Conservation (phyloP, 2,113 vertebrate species). For the Isurus oxyrinchus region DNA sequence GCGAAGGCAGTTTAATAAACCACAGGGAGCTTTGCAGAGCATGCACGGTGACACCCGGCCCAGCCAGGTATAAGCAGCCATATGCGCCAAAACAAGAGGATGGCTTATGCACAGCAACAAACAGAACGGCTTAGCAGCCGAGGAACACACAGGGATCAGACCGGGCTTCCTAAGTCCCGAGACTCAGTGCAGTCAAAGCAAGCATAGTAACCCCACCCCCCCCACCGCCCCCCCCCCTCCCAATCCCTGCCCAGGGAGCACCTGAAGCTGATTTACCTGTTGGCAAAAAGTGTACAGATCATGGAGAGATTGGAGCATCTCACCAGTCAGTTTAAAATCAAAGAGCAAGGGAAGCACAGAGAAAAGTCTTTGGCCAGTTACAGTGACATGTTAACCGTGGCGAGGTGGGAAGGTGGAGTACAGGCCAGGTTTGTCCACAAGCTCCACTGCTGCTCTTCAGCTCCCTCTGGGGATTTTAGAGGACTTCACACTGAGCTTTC, state of each 20-base stretch:
- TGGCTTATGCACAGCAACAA: neutral
- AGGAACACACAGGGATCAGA: neutral
- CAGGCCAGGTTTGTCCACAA: neutral
- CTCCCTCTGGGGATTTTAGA: neutral
- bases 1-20: neutral
- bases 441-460: neutral
- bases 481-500: neutral
- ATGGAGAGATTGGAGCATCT: neutral
- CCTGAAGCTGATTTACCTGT: neutral
- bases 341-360: constrained; percentile 5
- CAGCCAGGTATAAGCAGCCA: neutral
- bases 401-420: neutral
- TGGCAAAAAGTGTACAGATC: neutral
- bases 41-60: neutral
- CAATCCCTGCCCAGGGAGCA: neutral
- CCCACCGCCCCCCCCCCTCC: too few species aligned
- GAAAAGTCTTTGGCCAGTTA: neutral
- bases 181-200: neutral
- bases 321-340: too few species aligned
- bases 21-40: neutral
- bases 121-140: neutral
- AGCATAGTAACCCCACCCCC: neutral
- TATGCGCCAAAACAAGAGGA: neutral
- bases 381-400: neutral
- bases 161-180: neutral